A percentile compares a stretch with the other conserved stretches of the same genome.
phyloP scores from a whole-genome alignment of 2,888 invertebrate genomes.

The Proisotoma minuta region DNA sequence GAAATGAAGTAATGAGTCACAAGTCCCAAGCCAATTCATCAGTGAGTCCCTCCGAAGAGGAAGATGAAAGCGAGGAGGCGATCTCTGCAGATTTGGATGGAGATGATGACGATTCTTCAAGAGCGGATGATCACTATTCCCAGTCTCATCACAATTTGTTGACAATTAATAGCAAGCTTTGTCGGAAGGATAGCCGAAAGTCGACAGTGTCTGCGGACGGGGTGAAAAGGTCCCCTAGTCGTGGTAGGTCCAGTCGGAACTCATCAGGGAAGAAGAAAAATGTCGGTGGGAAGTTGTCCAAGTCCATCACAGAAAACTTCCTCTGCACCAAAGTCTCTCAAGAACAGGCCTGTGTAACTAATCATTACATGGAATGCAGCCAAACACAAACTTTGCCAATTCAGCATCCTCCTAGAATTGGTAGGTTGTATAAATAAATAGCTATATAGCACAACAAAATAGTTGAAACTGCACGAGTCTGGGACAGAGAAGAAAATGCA shows the following conservation, averaged over 20 bases:
- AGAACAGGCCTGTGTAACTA: neutral
- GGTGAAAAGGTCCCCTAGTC: too few species aligned
- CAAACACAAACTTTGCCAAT: neutral
- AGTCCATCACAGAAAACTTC: neutral
- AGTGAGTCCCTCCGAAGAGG: conserved; percentile 17
- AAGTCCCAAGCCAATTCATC: neutral
- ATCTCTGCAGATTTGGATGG: conserved; percentile 30
- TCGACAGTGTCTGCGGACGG: neutral
- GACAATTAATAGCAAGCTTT: neutral
- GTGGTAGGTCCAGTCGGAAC: too few species aligned
- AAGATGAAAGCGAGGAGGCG: conserved; percentile 38
- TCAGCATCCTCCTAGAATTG: neutral
- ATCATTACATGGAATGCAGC: neutral
- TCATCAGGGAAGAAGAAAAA: too few species aligned
- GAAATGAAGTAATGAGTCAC: neutral
- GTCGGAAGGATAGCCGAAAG: conserved; percentile 16
- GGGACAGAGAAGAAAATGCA: too few species aligned
- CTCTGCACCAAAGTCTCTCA: too few species aligned
- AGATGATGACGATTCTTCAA: conserved; percentile 36
- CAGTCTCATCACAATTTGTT: neutral
- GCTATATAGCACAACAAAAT: too few species aligned
- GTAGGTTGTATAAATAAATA: too few species aligned
- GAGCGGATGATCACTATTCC: neutral
- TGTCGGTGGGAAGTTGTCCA: neutral
- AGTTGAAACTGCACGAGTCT: too few species aligned